These are phyloP conservation scores for Ditula angustiorana DNA, from an alignment of 2,888 invertebrate genomes.

Conservation along the genomic window DNA sequence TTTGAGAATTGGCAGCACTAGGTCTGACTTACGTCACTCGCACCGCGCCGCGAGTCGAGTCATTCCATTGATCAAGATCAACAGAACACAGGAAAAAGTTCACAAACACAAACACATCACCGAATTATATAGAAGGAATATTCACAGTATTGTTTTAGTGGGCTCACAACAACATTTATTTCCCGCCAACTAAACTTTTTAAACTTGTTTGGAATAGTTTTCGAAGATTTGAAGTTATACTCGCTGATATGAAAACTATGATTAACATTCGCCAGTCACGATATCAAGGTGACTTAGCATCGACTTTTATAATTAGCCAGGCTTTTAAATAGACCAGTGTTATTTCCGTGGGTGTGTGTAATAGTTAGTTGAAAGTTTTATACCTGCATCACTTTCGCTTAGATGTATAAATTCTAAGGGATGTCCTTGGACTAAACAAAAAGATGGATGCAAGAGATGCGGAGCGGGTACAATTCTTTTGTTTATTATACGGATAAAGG, in stretches of 20 bases:
- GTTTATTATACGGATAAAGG: constrained; percentile 1
- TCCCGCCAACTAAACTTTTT: constrained; percentile 15
- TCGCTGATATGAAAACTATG: constrained; percentile 16
- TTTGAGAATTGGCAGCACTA: no score
- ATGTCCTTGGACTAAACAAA: constrained; percentile 20
- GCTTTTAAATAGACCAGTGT: constrained; percentile 6
- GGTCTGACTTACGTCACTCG: constrained; percentile 28
- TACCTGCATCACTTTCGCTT: constrained; percentile 22
- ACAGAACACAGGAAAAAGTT: constrained; percentile 38
- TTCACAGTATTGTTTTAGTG: constrained; percentile 8
- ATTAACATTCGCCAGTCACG: constrained; percentile 37
- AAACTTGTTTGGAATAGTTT: constrained; percentile 22
- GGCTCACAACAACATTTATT: background rate
- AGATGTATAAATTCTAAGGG: constrained; percentile 13
- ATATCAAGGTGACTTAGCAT: constrained; percentile 31
- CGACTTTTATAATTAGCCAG: constrained; percentile 29
- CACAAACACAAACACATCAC: background rate
- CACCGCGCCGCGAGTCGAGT: constrained; percentile 21
- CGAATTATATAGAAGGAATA: background rate
- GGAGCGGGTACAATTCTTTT: constrained; percentile 25
- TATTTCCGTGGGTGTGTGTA: background rate
- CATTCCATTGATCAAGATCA: constrained; percentile 32
- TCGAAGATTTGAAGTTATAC: constrained; percentile 10
- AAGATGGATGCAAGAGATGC: constrained; percentile 12
- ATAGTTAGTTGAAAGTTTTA: constrained; percentile 9